phyloP scores from a whole-genome alignment of 2,888 invertebrate species.

The Hirtodrosophila histrioides region DNA sequence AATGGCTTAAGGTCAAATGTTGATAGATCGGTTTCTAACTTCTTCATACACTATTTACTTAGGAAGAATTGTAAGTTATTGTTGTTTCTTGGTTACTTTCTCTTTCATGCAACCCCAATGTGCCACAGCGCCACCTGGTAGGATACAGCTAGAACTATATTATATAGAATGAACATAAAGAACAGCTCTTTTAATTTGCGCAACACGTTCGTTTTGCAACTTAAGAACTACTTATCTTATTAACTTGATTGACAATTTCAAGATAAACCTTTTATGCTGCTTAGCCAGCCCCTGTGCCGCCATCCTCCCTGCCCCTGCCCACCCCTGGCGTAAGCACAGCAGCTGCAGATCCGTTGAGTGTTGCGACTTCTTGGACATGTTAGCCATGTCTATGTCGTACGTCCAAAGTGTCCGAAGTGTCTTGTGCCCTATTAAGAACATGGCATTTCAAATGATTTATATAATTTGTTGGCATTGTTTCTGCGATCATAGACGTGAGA shows the following conservation, averaged over 20 bases:
- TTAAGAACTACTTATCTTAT: slow-evolving; percentile 16
- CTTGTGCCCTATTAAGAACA: slow-evolving; percentile 74
- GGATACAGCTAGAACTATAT: too few species aligned
- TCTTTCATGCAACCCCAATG: too few species aligned
- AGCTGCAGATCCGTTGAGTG: slow-evolving; percentile 43
- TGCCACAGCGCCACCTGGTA: too few species aligned
- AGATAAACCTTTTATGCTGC: slow-evolving; percentile 46
- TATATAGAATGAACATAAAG: too few species aligned
- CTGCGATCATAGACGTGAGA: slow-evolving; percentile 47
- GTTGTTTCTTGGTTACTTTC: too few species aligned
- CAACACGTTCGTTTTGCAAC: slow-evolving; percentile 5
- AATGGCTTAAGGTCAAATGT: too few species aligned
- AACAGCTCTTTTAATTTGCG: too few species aligned
- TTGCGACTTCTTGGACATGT: slow-evolving; percentile 45
- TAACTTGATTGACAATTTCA: slow-evolving; percentile 51
- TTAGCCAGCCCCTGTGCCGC: background rate
- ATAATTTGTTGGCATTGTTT: slow-evolving; percentile 69
- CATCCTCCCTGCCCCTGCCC: too few species aligned
- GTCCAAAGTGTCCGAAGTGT: slow-evolving; percentile 66
- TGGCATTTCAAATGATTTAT: slow-evolving; percentile 76
- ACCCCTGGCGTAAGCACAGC: slow-evolving; percentile 60
- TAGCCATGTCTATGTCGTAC: slow-evolving; percentile 63
- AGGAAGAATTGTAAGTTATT: too few species aligned
- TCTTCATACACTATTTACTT: too few species aligned
- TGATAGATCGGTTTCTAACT: too few species aligned